These are phyloP conservation scores for Criorhina ranunculi DNA, from an alignment of 2,888 invertebrate species.

Conservation along the genomic window DNA sequence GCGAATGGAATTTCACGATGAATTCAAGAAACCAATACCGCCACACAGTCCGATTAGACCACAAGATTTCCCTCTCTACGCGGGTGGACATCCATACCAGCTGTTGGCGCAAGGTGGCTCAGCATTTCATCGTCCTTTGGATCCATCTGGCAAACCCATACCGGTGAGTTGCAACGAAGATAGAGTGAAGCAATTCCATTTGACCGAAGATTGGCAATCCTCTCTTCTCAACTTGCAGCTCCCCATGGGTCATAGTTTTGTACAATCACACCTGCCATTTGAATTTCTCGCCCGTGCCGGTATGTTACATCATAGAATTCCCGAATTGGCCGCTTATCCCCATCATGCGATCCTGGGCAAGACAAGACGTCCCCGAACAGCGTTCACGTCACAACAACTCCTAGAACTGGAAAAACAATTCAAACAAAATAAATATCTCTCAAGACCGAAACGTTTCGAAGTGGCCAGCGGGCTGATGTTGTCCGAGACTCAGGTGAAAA, in stretches of 20 bases:
- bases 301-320: constrained; percentile 95
- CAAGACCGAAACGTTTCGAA: constrained; percentile 98
- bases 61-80: constrained; percentile 84
- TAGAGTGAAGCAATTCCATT: constrained; percentile 71
- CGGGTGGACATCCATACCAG: constrained; percentile 86
- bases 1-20: constrained; percentile 85
- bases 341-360: constrained; percentile 93
- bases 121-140: constrained; percentile 86
- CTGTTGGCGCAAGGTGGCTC: constrained; percentile 85
- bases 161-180: constrained; percentile 81
- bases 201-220: constrained; percentile 67
- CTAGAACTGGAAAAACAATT: constrained; percentile 99
- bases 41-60: constrained; percentile 84
- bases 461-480: constrained; percentile 98
- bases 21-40: constrained; percentile 84
- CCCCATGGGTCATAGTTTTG: constrained; percentile 85
- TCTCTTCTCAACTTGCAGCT: constrained; percentile 79
- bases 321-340: constrained; percentile 91
- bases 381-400: constrained; percentile 98
- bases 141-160: constrained; percentile 84
- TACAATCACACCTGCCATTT: constrained; percentile 85
- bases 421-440: constrained; percentile 99
- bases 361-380: constrained; percentile 97
- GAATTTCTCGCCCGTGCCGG: constrained; percentile 97
- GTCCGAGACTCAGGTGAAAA: constrained; percentile 99